phyloP scores from a whole-genome alignment of 2,888 invertebrate genomes.

The Petrophora chlorosata region DNA sequence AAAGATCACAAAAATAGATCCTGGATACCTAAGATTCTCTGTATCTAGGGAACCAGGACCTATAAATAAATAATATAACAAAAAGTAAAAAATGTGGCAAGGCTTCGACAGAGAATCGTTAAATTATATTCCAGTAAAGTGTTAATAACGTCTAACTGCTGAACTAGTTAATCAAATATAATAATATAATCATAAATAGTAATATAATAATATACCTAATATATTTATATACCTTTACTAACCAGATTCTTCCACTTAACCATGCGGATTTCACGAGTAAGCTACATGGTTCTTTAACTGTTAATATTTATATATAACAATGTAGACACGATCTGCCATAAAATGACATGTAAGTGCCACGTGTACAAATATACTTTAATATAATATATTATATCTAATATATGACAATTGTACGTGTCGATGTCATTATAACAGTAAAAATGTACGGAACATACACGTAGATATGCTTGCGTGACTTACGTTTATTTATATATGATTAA shows the following conservation, averaged over 20 bases:
- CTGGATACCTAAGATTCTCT: too few relatives aligned
- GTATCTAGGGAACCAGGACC: too few relatives aligned
- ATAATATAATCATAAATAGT: too few relatives aligned
- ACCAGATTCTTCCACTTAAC: constrained; percentile 12
- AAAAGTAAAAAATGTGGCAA: not conserved
- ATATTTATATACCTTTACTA: constrained; percentile 5
- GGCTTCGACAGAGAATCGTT: constrained; percentile 3
- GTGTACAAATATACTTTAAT: constrained; percentile 6
- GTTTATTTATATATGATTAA: too few relatives aligned
- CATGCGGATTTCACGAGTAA: constrained; percentile 7
- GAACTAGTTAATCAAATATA: not conserved
- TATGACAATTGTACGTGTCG: not conserved
- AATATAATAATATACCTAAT: too few relatives aligned
- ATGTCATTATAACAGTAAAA: not conserved
- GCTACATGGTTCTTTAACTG: constrained; percentile 7
- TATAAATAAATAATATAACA: too few relatives aligned
- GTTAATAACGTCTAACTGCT: constrained; percentile 8
- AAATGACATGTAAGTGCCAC: not conserved
- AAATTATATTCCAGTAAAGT: constrained; percentile 1
- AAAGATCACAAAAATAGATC: too few relatives aligned
- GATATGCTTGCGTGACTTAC: too few relatives aligned
- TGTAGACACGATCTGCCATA: constrained; percentile 7
- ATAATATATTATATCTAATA: not conserved
- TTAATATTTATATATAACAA: constrained; percentile 2
- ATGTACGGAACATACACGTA: not conserved